Percentiles rank a stretch among this genome's conserved stretches.
Evolutionary conservation across 2,888 invertebrate species (phyloP).

Genomic region (Limnephilus lunatus): DNA sequence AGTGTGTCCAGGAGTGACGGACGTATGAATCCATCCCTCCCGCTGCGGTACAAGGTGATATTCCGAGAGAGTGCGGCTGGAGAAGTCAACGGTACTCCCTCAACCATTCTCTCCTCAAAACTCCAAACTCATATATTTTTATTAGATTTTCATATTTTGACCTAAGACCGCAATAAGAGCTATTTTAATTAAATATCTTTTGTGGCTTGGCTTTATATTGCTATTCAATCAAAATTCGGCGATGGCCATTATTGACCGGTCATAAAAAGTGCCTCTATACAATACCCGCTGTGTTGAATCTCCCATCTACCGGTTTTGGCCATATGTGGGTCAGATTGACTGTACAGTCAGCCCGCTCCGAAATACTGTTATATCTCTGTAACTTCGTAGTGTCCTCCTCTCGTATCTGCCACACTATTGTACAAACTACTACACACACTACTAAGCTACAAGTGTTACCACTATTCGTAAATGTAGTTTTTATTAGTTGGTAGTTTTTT

Average conservation of each 20-base stretch:
- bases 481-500: not conserved
- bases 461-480: not conserved
- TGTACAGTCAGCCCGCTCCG: not conserved
- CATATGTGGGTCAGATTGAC: conserved; percentile 13
- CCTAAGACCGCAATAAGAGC: too few relatives aligned
- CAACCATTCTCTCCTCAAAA: too few relatives aligned
- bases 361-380: not conserved
- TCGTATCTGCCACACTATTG: not conserved
- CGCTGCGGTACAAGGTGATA: too few relatives aligned
- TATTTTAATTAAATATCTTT: too few relatives aligned
- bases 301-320: not conserved
- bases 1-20: too few relatives aligned
- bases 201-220: not conserved
- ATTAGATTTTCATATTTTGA: too few relatives aligned
- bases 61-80: too few relatives aligned
- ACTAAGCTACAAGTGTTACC: not conserved
- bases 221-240: not conserved
- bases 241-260: not conserved
- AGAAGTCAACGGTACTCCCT: too few relatives aligned
- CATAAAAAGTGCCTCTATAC: not conserved
- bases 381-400: not conserved
- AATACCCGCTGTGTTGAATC: not conserved
- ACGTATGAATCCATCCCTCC: too few relatives aligned
- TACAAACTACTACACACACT: not conserved
- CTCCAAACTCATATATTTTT: too few relatives aligned